Base-by-base conservation (phyloP, 2,797 vertebrate species). In the Rhadinocentrus ornatus region DNA sequence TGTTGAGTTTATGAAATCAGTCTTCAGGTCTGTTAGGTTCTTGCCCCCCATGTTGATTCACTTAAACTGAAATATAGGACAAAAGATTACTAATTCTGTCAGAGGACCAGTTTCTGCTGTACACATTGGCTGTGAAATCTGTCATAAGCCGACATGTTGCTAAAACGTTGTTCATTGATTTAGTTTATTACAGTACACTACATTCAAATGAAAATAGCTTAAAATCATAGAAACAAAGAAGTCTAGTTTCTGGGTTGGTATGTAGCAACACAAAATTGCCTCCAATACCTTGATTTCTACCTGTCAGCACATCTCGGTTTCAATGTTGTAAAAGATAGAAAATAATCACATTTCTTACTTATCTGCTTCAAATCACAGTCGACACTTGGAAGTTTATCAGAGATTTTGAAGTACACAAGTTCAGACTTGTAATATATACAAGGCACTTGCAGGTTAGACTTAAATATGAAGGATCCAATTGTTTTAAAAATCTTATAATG, bases 1-100 rank as follows among this genome's bases (percentile, higher is more conserved):
- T 54, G 35, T 26, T 0, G 26, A n/a, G 39, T 31, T 58, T 48
- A 75, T 57, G 24, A 85, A 73, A 80, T 85, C 85, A 82, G 65
- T 72, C 50, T 44, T 69, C 1, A 1, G 56, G 44, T 64, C 39
- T 55, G 24, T 57, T 27, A 55, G 1, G 8, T 11, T 62, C 26
- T 58, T 8, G 16, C 35, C 54, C 72, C 58, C 29, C 3, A 0
- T 63, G 71, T 15, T 70, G 24, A 54, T 71, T 20, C 63, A 67
- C 6, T 65, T 62, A 59, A 46, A 58, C 31, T 24, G 11, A 35
- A 29, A 68, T 44, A 12, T 13, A 32, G 5, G 52, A 65, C 62
- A 16, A 70, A 50, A 64, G 24, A 15, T 54, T 35, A 75, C 8
- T 3, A 46, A n/a, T n/a, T 46, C 2, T n/a, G 44, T n/a, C 7